These are phyloP conservation scores for Galago senegalensis DNA, from an alignment of 2,797 vertebrate species.

Conservation along the genomic window DNA sequence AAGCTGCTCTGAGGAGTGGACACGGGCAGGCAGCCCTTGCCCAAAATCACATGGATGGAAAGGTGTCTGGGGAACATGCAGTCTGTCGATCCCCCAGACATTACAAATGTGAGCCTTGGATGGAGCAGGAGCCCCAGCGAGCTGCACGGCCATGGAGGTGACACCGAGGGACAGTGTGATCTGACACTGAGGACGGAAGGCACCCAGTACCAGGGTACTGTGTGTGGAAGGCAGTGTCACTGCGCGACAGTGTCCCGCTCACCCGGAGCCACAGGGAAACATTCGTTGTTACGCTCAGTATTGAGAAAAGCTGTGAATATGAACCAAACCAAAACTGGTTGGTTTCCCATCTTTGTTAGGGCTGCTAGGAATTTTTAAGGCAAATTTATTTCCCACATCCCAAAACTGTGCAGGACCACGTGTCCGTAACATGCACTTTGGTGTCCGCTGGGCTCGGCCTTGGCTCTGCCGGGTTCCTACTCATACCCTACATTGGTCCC, in stretches of 20 bases:
- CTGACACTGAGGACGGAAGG: slow-evolving; percentile 16
- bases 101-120: slow-evolving; percentile 62
- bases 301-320: slow-evolving; percentile 22
- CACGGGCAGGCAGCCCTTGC: slow-evolving; percentile 18
- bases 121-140: not conserved
- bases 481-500: not conserved
- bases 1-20: not conserved
- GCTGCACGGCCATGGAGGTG: slow-evolving; percentile 15
- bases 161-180: slow-evolving; percentile 55
- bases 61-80: slow-evolving; percentile 35
- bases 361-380: slow-evolving; percentile 6
- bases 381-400: slow-evolving; percentile 5
- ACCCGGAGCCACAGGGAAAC: not conserved
- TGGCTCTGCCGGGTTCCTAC: not conserved
- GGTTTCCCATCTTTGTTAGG: slow-evolving; percentile 37
- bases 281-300: not conserved
- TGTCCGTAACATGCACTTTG: not conserved
- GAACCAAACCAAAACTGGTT: slow-evolving; percentile 1
- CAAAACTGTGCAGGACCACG: slow-evolving; percentile 38
- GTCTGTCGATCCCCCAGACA: slow-evolving; percentile 46
- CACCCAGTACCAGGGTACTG: slow-evolving; percentile 30
- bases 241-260: not conserved
- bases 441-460: not conserved
- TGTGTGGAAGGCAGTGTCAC: not conserved
- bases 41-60: slow-evolving; percentile 49